Base-by-base conservation (phyloP, 2,797 vertebrate species). In the Poecilia gillii region DNA sequence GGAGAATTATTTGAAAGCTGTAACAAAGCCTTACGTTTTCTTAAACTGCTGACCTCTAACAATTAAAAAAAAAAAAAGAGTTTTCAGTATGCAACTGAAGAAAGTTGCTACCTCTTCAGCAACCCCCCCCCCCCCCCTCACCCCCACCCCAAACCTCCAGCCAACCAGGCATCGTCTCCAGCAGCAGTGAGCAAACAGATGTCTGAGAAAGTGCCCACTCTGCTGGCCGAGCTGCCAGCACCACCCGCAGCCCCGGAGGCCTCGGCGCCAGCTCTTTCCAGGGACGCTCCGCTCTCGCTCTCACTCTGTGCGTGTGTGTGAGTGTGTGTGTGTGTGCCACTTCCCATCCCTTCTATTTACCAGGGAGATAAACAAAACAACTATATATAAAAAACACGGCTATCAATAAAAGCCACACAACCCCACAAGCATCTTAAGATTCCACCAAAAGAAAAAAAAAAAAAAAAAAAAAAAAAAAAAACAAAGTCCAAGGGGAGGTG, bases 141-240 rank as follows among this genome's bases (percentile, higher is more conserved):
- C n/a, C 7, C 8, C 4, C 2, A 25, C 23, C 70, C 28, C 3
- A 82, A 51, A n/a, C 70, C 11, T 71, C 85, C 53, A 31, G 73
- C 85, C 80, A 84, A 79, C 89, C 90, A 92, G 90, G 90, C 94
- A 92, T 90, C 89, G 92, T 90, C 87, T 93, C 91, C 95, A 93
- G 94, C 95, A 95, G 94, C 94, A 94, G 92, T 87, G 91, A 94
- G 95, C 95, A 96, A 96, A 96, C 96, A 96, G 96, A 96, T 96
- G 96, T 96, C 96, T 96, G 96, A 95, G 94, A 94, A 93, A 92
- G 93, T 95, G 95, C 95, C 96, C 94, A 95, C 87, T 94, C 87
- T 82, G 83, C 93, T 89, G 90, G 91, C 90, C 81, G 46, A 66
- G 85, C 88, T 96, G 96, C 96, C 95, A 96, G 93, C 94, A 95